Base-by-base conservation (phyloP, 2,888 invertebrate species). In the Tetragonula carbonaria region DNA sequence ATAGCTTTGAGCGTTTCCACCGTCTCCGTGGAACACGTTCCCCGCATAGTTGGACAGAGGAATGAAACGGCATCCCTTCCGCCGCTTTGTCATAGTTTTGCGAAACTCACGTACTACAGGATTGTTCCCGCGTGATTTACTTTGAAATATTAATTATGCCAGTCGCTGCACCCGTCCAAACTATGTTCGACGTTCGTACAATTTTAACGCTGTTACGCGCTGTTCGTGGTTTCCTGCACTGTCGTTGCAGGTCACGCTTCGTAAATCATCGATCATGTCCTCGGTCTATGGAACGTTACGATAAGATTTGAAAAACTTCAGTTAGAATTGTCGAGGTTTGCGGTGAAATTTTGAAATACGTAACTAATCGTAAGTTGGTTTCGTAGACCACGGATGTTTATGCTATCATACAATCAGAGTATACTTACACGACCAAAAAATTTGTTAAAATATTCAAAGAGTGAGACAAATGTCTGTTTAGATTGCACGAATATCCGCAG, bases 21-120 rank as follows among this genome's bases (percentile, higher is more conserved):
- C 33, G 79, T 84, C 74, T 82, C 45, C 86, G 72, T 82, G 81
- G 82, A 82, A 72, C 80, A 80, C 87, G 88, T 90, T 90, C 91
- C 85, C 45, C 74, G 81, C 85, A 86, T 88, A 84, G 83, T 90
- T 87, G 33, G 45, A 65, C 33, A 18, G 23, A 33, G 63, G 68
- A 65, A 65, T 55, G 76, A 65, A 73, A 67, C 76, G 33, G 33
- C 28, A 53, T 79, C 62, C 57, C 59, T 72, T 63, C 50, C 38
- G n/a, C 14, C 16, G 50, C 23, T 72, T 63, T 62, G 59, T 76
- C 62, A 75, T 50, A 73, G 53, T 74, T 79, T 78, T 65, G 50
- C 11, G 72, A 68, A 84, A 78, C 78, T 82, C 53, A 11, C n/a
- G 14, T 38, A 21, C 66, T 59, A 6, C 5, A 11, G 28, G 59